Percentiles rank a stretch among this genome's conserved stretches.
These are phyloP conservation scores for Drosophila seguyi DNA, from an alignment of 1,140 invertebrate genomes.

Conservation along the genomic window DNA sequence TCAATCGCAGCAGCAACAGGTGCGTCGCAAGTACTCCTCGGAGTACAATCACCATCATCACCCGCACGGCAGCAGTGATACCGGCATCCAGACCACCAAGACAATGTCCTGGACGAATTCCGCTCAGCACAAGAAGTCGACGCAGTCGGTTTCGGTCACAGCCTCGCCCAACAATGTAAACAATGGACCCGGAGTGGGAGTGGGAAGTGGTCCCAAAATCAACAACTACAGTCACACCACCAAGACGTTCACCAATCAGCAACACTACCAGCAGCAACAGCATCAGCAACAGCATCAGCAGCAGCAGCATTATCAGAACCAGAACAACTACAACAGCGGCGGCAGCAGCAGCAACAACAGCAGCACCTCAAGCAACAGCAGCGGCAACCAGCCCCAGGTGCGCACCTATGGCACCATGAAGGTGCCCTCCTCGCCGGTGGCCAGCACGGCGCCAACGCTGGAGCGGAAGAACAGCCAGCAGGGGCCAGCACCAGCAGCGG, in stretches of 20 bases:
- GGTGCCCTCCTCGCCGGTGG: slow-evolving; percentile 76
- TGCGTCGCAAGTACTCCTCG: slow-evolving; percentile 73
- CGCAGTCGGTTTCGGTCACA: slow-evolving; percentile 80
- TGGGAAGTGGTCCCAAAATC: slow-evolving; percentile 57
- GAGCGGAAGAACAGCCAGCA: slow-evolving; percentile 72
- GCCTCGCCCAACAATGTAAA: slow-evolving; percentile 77
- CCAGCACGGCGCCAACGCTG: slow-evolving; percentile 63
- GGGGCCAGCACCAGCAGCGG: slow-evolving; percentile 25
- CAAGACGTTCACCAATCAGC: slow-evolving; percentile 56
- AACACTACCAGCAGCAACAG: slow-evolving; percentile 65
- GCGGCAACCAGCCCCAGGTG: slow-evolving; percentile 72
- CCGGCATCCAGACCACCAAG: slow-evolving; percentile 78
- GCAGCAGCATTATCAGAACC: slow-evolving; percentile 34
- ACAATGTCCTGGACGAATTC: slow-evolving; percentile 84
- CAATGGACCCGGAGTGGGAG: slow-evolving; percentile 51
- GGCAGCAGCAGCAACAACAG: slow-evolving; percentile 43
- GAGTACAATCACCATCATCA: slow-evolving; percentile 72
- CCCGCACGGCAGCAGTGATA: slow-evolving; percentile 66
- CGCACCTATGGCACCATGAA: slow-evolving; percentile 82
- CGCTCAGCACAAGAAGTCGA: slow-evolving; percentile 79
- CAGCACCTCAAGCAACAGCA: slow-evolving; percentile 61
- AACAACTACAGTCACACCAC: slow-evolving; percentile 56
- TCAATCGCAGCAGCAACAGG: slow-evolving; percentile 63
- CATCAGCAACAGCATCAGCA: slow-evolving; percentile 58
- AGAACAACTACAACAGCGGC: slow-evolving; percentile 29